These are phyloP conservation scores for Hydrolagus affinis DNA, from an alignment of 2,113 vertebrate genomes.

Conservation along the genomic window DNA sequence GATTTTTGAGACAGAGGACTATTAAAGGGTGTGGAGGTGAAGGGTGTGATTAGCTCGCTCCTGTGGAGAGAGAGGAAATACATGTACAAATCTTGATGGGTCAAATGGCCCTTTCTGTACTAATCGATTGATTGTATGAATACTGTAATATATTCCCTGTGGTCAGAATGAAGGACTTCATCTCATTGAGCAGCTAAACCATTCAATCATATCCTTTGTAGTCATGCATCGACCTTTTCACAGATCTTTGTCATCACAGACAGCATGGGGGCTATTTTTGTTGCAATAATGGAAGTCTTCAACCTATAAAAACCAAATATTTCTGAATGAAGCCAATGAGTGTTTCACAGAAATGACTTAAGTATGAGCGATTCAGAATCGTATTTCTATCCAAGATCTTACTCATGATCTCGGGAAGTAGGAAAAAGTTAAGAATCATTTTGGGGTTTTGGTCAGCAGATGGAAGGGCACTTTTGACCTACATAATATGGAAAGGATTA, in stretches of 20 bases:
- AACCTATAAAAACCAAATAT: conserved; percentile 15
- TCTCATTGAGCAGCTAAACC: background rate
- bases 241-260: background rate
- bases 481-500: background rate
- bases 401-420: background rate
- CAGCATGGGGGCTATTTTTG: background rate
- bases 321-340: background rate
- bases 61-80: too few relatives aligned
- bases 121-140: too few relatives aligned
- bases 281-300: conserved; percentile 26
- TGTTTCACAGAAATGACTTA: background rate
- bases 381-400: background rate
- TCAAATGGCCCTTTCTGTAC: too few relatives aligned
- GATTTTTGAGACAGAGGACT: too few relatives aligned
- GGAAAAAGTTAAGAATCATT: background rate
- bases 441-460: background rate
- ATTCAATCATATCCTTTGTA: background rate
- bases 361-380: background rate
- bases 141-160: too few relatives aligned
- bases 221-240: background rate
- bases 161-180: too few relatives aligned
- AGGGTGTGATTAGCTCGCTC: too few relatives aligned
- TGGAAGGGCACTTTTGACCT: background rate
- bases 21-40: too few relatives aligned
- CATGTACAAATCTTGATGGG: too few relatives aligned